Conservation (phyloP, 2,113 vertebrate species). For the Periophthalmus modestus region DNA sequence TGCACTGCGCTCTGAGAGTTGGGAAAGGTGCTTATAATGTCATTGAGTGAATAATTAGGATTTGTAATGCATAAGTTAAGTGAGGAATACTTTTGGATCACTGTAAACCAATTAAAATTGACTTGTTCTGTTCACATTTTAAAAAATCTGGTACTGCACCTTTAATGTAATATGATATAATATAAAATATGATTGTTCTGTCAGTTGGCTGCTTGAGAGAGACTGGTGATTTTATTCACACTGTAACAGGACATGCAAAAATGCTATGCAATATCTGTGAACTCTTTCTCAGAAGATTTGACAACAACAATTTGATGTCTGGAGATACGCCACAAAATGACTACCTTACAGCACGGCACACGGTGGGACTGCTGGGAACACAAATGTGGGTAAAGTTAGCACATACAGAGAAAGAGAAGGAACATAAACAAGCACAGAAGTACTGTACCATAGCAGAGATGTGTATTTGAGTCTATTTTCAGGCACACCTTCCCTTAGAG, state of each 20-base stretch:
- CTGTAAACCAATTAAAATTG: too few species aligned
- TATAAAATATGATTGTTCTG: neutral
- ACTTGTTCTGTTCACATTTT: too few species aligned
- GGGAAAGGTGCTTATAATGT: too few species aligned
- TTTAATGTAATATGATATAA: too few species aligned
- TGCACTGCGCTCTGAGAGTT: too few species aligned
- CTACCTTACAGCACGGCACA: conserved; percentile 40
- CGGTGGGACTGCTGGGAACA: conserved; percentile 49
- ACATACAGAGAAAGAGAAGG: conserved; percentile 13
- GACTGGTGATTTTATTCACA: neutral
- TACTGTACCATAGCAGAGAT: conserved; percentile 38
- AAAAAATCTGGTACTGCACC: too few species aligned
- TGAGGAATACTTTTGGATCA: too few species aligned
- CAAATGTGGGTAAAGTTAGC: conserved; percentile 52
- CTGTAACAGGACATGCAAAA: neutral
- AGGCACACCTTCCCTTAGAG: conserved; percentile 46
- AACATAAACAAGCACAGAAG: conserved; percentile 39
- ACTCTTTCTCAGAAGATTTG: neutral
- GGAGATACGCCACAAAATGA: conserved; percentile 31
- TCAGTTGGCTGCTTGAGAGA: neutral
- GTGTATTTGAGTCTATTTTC: conserved; percentile 46
- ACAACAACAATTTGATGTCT: conserved; percentile 28
- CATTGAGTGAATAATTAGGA: too few species aligned
- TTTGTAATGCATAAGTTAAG: too few species aligned
- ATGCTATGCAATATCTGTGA: neutral